A percentile compares a stretch with the other conserved stretches of the same genome.
phyloP scores from a whole-genome alignment of 2,888 invertebrate genomes.

The Epistrophella euchroma region DNA sequence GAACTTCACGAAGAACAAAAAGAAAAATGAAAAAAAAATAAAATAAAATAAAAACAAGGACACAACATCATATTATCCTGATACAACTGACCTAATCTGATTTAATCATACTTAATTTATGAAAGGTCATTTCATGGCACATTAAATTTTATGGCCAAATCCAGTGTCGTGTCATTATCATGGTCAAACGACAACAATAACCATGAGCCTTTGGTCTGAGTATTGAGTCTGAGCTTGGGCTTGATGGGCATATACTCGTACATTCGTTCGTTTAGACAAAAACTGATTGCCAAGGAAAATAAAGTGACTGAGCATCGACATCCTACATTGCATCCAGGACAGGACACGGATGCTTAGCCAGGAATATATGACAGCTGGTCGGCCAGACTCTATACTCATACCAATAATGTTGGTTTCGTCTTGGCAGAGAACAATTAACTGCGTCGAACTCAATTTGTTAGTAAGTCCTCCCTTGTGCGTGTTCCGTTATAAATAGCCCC shows the following conservation, averaged over 20 bases:
- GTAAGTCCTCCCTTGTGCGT: constrained; percentile 59
- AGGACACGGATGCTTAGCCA: constrained; percentile 54
- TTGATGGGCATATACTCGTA: neutral
- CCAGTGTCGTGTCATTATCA: constrained; percentile 76
- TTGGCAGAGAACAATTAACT: constrained; percentile 59
- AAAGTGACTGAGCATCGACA: constrained; percentile 48
- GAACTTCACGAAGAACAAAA: constrained; percentile 43
- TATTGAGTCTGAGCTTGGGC: neutral
- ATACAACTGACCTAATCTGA: constrained; percentile 75
- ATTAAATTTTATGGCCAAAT: constrained; percentile 74
- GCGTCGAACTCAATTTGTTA: constrained; percentile 71
- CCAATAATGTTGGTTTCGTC: constrained; percentile 23
- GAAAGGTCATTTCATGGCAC: constrained; percentile 75
- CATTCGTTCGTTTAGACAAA: neutral
- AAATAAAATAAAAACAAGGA: constrained; percentile 36
- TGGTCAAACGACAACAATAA: constrained; percentile 74
- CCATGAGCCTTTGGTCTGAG: constrained; percentile 41
- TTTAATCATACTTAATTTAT: constrained; percentile 76
- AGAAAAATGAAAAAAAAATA: neutral
- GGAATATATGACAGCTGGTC: constrained; percentile 47
- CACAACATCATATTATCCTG: constrained; percentile 51
- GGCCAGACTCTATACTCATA: constrained; percentile 46
- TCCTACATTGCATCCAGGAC: constrained; percentile 44
- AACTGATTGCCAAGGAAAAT: constrained; percentile 39
- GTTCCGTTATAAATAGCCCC: neutral